These are phyloP conservation scores for Eretmochelys imbricata DNA, from an alignment of 2,113 vertebrate species.

Conservation along the genomic window DNA sequence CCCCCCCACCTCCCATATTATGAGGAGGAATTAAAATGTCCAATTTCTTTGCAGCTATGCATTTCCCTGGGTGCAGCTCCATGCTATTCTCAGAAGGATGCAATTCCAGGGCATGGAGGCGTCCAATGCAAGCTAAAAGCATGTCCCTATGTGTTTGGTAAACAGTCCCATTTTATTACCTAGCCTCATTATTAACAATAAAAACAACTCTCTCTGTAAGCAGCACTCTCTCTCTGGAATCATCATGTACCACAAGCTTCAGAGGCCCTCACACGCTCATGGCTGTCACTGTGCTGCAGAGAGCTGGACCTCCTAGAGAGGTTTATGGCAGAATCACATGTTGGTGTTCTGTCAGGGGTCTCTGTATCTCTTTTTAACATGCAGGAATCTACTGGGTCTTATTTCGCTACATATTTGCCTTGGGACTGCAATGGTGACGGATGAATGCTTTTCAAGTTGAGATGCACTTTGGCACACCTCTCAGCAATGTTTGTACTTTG, in stretches of 20 bases:
- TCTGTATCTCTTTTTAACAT: slow-evolving; percentile 6
- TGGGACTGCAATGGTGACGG: background rate
- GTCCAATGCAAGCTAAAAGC: background rate
- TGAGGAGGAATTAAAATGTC: background rate
- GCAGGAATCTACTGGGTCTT: slow-evolving; percentile 33
- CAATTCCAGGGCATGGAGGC: background rate
- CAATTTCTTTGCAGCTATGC: background rate
- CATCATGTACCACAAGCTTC: background rate
- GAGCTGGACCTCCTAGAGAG: background rate
- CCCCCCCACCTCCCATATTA: background rate
- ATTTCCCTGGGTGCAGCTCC: background rate
- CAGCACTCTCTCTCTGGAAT: background rate
- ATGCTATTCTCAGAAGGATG: background rate
- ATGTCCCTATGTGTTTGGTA: background rate
- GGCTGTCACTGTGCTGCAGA: background rate
- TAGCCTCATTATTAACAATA: background rate
- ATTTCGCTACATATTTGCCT: slow-evolving; percentile 44
- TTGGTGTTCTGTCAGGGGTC: background rate
- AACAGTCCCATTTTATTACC: slow-evolving; percentile 13
- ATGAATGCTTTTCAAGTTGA: slow-evolving; percentile 38
- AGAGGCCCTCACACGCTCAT: background rate
- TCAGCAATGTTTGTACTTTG: background rate
- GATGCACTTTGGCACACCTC: slow-evolving; percentile 27
- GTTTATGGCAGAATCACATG: slow-evolving; percentile 34
- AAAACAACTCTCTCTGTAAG: background rate